Evolutionary conservation across 2,113 vertebrate genomes (phyloP).

Genomic region (Lethenteron reissneri): DNA sequence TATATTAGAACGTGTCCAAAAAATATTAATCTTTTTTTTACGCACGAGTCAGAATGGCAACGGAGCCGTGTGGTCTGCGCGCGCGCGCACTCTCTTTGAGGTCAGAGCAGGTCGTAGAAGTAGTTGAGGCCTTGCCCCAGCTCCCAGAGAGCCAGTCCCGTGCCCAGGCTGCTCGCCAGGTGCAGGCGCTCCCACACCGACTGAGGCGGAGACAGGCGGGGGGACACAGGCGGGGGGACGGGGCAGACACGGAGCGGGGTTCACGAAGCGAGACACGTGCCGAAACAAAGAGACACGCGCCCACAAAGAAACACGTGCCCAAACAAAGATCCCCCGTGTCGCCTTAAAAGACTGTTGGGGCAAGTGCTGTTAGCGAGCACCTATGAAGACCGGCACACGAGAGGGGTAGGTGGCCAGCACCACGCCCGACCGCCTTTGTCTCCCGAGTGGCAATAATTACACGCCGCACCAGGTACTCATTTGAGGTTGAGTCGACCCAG

Average conservation of each 20-base stretch:
- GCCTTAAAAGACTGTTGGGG: too few species aligned
- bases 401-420: too few species aligned
- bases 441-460: too few species aligned
- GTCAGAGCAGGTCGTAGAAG: slow-evolving; percentile 83
- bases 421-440: too few species aligned
- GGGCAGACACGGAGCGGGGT: neutral
- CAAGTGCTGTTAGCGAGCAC: too few species aligned
- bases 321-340: neutral
- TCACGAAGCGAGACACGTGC: neutral
- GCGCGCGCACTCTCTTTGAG: neutral
- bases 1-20: too few species aligned
- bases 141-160: slow-evolving; percentile 86
- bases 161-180: slow-evolving; percentile 59
- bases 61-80: too few species aligned
- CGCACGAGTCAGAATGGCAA: too few species aligned
- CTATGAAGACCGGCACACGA: too few species aligned
- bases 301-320: neutral
- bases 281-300: neutral
- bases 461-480: too few species aligned
- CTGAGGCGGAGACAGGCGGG: slow-evolving; percentile 19
- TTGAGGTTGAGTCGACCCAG: too few species aligned
- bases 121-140: slow-evolving; percentile 94
- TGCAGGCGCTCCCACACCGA: slow-evolving; percentile 52
- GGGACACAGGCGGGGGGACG: neutral
- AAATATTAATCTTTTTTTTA: too few species aligned